These are phyloP conservation scores for Rhadina sibilatrix DNA, from an alignment of 2,113 vertebrate genomes.

Conservation along the genomic window DNA sequence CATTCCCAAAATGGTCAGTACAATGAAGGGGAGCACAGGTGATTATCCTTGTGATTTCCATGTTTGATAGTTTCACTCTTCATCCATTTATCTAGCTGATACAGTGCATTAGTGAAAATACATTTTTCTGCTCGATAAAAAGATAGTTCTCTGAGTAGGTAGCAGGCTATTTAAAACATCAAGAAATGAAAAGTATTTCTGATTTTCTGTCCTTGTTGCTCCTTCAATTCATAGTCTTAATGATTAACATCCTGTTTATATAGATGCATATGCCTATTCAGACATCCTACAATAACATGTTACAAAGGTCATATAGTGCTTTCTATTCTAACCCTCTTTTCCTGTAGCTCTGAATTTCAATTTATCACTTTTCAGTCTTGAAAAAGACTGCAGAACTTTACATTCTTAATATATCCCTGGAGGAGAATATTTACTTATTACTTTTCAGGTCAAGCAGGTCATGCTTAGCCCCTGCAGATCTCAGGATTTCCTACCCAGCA, in stretches of 20 bases:
- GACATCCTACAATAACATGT: not conserved
- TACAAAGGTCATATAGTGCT: not conserved
- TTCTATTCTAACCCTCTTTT: not conserved
- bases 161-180: not conserved
- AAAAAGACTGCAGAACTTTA: not conserved
- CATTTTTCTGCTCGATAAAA: not conserved
- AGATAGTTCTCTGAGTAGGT: not conserved
- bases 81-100: not conserved
- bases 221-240: not conserved
- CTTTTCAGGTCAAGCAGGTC: not conserved
- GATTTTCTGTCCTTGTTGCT: not conserved
- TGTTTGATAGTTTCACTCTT: not conserved
- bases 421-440: not conserved
- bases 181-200: not conserved
- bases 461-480: not conserved
- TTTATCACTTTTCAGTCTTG: not conserved
- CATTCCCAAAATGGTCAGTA: not conserved
- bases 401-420: not conserved
- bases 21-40: not conserved
- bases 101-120: not conserved
- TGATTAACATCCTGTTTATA: not conserved
- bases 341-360: not conserved
- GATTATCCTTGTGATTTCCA: not conserved
- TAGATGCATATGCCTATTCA: not conserved
- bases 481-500: not conserved